Conservation (phyloP, 2,113 vertebrate genomes). For the Empidonax traillii region DNA sequence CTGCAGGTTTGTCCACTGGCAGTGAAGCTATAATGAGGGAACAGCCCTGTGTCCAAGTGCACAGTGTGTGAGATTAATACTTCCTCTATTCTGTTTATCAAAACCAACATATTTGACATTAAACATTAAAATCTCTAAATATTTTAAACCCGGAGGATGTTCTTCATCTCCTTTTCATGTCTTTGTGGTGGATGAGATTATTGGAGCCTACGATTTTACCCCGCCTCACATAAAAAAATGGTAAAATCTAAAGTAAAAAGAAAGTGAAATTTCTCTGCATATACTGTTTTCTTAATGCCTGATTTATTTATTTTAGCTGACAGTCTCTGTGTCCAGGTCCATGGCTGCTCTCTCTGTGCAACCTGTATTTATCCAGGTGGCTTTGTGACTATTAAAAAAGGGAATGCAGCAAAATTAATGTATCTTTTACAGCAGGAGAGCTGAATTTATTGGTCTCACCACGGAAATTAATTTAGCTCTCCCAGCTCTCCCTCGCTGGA, state of each 20-base stretch:
- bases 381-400: constrained; percentile 10
- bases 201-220: neutral
- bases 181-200: neutral
- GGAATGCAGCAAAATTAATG: constrained; percentile 37
- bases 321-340: neutral
- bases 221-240: neutral
- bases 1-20: neutral
- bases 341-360: neutral
- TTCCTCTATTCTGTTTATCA: neutral
- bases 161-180: neutral
- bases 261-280: neutral
- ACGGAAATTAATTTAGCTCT: constrained; percentile 39
- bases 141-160: neutral
- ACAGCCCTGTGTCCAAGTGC: accelerated
- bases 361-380: constrained; percentile 26
- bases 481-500: constrained; percentile 17
- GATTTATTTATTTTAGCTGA: neutral
- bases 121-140: constrained; percentile 23
- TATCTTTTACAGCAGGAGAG: constrained; percentile 8
- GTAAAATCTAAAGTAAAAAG: neutral
- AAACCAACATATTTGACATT: neutral
- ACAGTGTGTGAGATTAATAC: neutral
- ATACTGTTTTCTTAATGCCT: neutral
- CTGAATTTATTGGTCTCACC: constrained; percentile 43
- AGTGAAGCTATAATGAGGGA: neutral